Evolutionary conservation across 2,888 invertebrate genomes (phyloP), one percentile per base, ranked within the genome.

Genomic region (Agrochola litura): DNA sequence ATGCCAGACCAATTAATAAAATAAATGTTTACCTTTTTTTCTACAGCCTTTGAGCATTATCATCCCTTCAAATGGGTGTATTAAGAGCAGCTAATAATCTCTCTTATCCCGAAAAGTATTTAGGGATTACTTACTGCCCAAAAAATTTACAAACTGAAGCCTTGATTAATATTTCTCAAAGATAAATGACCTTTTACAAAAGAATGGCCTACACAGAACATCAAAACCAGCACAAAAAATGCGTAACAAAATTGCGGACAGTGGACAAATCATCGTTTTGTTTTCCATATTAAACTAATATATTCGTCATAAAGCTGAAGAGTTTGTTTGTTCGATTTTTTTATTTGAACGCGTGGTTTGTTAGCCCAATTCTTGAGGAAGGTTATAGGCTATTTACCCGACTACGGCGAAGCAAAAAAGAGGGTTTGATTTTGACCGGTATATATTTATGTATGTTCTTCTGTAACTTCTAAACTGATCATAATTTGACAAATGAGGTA

Each of bases 111-210:
- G 1, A 30, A 25, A 66, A 30, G 12, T 30, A 49, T 25, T 25
- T 8, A 66, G 8, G 19, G 49, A 30, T 66, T 66, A 9, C 46
- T 22, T 30, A 49, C 22, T 22, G 49, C 8, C n/a, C 14, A 14
- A 56, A 65, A 76, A 56, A 12, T 6, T 8, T 49, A 41, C 10
- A 8, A 16, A 37, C 30, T 14, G 46, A 52, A 54, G 10, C 19
- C 10, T 70, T 72, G 25, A 69, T 82, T 77, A 77, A 69, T 66
- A 61, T 46, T 37, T 5, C 37, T 14, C 3, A 22, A 65, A 81
- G 43, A 83, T 66, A 61, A 72, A 77, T 56, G 3, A 41, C 0
- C 5, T 22, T 22, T 14, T 30, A 41, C n/a, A 54, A 67, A 67
- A 22, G 2, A 49, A 66, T 19, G 12, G 66, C 12, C 16, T 65